A percentile compares a stretch with the other conserved stretches of the same genome.
Evolutionary conservation across 2,113 vertebrate genomes (phyloP).

Genomic region (Oreotrochilus melanogaster): DNA sequence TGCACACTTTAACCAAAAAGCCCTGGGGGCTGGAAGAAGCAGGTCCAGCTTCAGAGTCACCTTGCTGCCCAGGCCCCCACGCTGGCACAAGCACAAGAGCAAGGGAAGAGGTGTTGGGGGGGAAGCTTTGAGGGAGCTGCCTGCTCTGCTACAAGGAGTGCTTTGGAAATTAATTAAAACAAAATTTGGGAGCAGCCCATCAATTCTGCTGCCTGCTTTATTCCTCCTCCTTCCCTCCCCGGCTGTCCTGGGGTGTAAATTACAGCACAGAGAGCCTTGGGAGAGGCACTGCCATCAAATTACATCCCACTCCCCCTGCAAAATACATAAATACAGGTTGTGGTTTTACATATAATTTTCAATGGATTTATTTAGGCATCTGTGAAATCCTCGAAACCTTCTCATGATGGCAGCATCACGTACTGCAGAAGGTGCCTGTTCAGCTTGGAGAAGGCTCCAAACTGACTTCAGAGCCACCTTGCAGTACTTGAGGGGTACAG

Average conservation of each 20-base stretch:
- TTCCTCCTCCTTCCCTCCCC: not conserved
- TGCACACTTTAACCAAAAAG: not conserved
- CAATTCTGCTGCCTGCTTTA: not conserved
- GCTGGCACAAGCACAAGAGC: not conserved
- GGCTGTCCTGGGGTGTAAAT: not conserved
- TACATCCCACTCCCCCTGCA: not conserved
- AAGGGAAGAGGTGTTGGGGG: fast-evolving
- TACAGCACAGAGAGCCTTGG: not conserved
- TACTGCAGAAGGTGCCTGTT: fast-evolving
- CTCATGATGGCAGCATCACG: not conserved
- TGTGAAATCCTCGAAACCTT: not conserved
- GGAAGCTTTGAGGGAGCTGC: not conserved
- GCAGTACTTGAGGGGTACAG: too few relatives aligned
- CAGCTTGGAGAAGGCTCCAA: not conserved
- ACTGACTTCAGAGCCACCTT: too few relatives aligned
- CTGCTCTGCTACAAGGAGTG: not conserved
- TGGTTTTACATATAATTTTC: not conserved
- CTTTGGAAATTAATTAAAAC: constrained; percentile 41
- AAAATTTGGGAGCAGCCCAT: constrained; percentile 48
- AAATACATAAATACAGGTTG: not conserved
- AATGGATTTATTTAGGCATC: not conserved
- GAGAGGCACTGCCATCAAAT: not conserved
- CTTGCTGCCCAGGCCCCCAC: fast-evolving
- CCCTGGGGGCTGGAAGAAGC: fast-evolving
- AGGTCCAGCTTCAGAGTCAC: not conserved